Evolutionary conservation across 1,140 invertebrate genomes (phyloP).

Genomic region (Trichonephila clavata): DNA sequence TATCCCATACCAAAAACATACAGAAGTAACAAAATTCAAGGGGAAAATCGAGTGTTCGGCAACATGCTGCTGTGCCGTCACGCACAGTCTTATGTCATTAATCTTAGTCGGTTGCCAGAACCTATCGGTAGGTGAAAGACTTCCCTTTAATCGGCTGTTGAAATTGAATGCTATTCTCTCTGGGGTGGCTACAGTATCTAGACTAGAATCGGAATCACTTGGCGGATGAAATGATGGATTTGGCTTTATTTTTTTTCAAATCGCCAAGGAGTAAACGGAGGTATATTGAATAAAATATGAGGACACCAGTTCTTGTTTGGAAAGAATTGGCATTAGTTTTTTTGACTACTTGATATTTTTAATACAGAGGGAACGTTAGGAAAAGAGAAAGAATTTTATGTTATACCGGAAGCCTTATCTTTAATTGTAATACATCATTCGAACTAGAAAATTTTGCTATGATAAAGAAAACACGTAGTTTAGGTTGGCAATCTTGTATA

Average conservation of each 20-base stretch:
- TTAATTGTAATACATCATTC: too few relatives aligned
- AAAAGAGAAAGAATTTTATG: too few relatives aligned
- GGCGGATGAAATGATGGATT: constrained; percentile 13
- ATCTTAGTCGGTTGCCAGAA: background rate
- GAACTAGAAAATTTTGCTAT: too few relatives aligned
- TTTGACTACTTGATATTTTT: background rate
- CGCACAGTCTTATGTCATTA: background rate
- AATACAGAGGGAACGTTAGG: too few relatives aligned
- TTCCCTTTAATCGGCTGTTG: constrained; percentile 29
- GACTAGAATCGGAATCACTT: background rate
- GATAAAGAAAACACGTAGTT: too few relatives aligned
- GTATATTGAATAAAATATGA: constrained; percentile 1
- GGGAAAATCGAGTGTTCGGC: background rate
- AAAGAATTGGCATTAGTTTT: background rate
- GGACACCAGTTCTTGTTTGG: background rate
- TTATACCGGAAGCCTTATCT: too few relatives aligned
- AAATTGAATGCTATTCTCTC: constrained; percentile 9
- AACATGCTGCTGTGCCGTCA: background rate
- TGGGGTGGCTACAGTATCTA: background rate
- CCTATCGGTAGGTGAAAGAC: background rate
- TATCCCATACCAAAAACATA: background rate
- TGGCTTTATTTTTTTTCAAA: background rate
- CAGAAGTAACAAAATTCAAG: background rate
- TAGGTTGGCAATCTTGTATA: too few relatives aligned
- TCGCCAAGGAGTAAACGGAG: background rate